A percentile compares a stretch with the other conserved stretches of the same genome.
Conservation (phyloP, 2,113 vertebrate genomes). For the Tinamus guttatus region DNA sequence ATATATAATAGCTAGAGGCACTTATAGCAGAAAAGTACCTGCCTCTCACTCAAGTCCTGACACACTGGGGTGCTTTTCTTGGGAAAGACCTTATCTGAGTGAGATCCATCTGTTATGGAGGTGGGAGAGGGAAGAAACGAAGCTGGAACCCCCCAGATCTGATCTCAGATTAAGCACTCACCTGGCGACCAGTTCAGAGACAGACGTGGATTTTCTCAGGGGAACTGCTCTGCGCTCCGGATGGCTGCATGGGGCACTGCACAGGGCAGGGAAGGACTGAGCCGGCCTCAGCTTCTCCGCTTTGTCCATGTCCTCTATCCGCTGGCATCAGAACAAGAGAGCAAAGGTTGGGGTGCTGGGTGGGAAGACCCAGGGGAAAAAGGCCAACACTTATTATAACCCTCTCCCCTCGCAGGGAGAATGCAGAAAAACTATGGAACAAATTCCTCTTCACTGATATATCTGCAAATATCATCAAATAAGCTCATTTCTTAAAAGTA, state of each 20-base stretch:
- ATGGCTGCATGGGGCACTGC: conserved; percentile 53
- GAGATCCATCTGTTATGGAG: neutral
- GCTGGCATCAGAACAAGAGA: neutral
- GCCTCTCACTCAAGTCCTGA: neutral
- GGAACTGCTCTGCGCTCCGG: neutral
- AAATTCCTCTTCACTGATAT: neutral
- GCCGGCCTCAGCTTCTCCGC: conserved; percentile 68
- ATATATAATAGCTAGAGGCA: neutral
- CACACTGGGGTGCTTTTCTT: neutral
- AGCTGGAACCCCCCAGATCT: neutral
- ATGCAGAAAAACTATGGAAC: neutral
- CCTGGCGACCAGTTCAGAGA: conserved; percentile 84
- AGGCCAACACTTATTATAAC: neutral
- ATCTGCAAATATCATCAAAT: neutral
- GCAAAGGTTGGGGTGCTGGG: neutral
- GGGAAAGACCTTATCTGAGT: neutral
- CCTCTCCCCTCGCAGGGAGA: rapidly evolving
- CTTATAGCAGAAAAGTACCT: neutral
- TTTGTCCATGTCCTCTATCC: conserved; percentile 65
- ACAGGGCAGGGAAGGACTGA: conserved; percentile 76
- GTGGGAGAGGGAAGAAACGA: neutral
- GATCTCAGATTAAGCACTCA: conserved; percentile 28
- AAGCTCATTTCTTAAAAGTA: neutral
- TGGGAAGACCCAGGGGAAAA: neutral
- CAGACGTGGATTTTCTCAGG: conserved; percentile 80